Percentiles rank a stretch among this genome's conserved stretches.
phyloP scores from a whole-genome alignment of 2,888 invertebrate species.

The Hydrotaea cyrtoneurina region DNA sequence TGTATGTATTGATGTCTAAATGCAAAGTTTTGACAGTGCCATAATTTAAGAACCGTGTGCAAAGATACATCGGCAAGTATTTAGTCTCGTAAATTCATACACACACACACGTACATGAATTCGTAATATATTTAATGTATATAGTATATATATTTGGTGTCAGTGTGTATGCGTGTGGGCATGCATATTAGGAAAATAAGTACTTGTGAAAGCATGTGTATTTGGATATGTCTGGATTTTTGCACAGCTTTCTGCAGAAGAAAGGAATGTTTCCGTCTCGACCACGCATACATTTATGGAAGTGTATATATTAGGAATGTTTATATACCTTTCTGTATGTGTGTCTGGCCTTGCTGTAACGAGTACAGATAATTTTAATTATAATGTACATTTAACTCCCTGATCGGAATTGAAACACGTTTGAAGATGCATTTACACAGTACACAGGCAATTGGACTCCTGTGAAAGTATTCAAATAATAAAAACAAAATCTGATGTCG shows the following conservation, averaged over 20 bases:
- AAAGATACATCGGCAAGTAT: background rate
- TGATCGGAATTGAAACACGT: conserved; percentile 80
- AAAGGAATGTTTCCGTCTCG: background rate
- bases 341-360: conserved; percentile 72
- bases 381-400: conserved; percentile 47
- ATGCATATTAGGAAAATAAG: no score
- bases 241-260: conserved; percentile 4
- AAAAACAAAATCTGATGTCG: background rate
- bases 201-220: background rate
- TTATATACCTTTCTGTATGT: background rate
- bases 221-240: background rate
- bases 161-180: no score
- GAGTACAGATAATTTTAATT: background rate
- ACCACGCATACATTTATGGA: background rate
- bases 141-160: no score
- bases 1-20: background rate
- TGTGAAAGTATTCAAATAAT: no score
- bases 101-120: no score
- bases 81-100: no score
- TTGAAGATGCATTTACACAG: conserved; percentile 73
- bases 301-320: background rate
- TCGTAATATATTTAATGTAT: no score
- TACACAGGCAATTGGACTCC: background rate
- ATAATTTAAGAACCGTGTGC: conserved; percentile 51
- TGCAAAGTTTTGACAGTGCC: background rate